A percentile compares a stretch with the other conserved stretches of the same genome.
Conservation (phyloP, 2,888 invertebrate species). For the Chelonus formosanus region DNA sequence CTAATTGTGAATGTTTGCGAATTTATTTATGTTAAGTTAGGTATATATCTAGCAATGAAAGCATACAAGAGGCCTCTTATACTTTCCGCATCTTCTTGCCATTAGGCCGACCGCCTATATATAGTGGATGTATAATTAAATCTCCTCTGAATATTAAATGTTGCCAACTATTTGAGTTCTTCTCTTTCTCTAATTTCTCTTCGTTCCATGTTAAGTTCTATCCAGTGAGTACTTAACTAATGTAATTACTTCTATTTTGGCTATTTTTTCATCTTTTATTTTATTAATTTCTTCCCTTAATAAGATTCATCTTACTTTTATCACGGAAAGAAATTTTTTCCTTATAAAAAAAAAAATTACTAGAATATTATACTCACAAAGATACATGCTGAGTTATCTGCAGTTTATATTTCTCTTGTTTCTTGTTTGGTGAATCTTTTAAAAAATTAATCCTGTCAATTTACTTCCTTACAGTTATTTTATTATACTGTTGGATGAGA, state of each 20-base stretch:
- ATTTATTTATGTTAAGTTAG: constrained; percentile 11
- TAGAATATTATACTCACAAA: too few relatives aligned
- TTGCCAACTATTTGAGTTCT: constrained; percentile 46
- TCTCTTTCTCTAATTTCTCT: constrained; percentile 11
- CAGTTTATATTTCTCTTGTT: background rate
- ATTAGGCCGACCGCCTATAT: constrained; percentile 47
- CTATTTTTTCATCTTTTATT: background rate
- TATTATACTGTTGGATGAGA: constrained; percentile 3
- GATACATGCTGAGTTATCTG: too few relatives aligned
- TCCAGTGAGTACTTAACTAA: constrained; percentile 2
- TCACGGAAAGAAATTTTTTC: too few relatives aligned
- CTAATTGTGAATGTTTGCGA: constrained; percentile 13
- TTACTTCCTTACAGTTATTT: background rate
- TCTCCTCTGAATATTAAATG: constrained; percentile 55
- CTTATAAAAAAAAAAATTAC: too few relatives aligned
- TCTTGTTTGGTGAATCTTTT: background rate
- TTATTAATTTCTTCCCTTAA: background rate
- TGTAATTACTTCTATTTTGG: background rate
- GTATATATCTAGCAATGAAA: constrained; percentile 8
- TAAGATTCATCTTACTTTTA: too few relatives aligned
- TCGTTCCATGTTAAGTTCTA: background rate
- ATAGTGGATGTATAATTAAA: constrained; percentile 56
- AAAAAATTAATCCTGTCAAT: constrained; percentile 21
- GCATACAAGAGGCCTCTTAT: constrained; percentile 26
- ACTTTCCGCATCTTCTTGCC: constrained; percentile 32